Evolutionary conservation across 2,797 vertebrate genomes (phyloP).

Genomic region (Sebastes hubbsi): DNA sequence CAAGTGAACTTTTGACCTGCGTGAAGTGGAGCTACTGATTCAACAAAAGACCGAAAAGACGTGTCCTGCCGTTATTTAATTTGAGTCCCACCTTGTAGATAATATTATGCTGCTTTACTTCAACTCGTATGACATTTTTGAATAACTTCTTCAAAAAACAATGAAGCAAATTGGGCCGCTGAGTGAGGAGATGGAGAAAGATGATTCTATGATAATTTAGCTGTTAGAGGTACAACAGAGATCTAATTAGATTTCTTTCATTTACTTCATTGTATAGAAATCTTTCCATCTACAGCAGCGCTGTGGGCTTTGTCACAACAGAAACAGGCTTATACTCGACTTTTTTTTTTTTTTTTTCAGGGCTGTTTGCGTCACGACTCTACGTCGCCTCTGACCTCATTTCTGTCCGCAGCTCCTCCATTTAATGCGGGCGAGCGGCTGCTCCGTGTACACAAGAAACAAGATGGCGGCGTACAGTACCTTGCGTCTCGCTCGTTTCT

Average conservation of each 20-base stretch:
- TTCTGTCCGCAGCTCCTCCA: conserved; percentile 52
- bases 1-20: conserved; percentile 89
- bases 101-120: background rate
- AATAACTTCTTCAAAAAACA: background rate
- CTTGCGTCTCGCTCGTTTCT: conserved; percentile 43
- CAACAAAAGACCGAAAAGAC: conserved; percentile 71
- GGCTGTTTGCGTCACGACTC: conserved; percentile 50
- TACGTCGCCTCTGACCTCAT: conserved; percentile 68
- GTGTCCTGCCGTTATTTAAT: conserved; percentile 12
- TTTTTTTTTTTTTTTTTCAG: background rate
- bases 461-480: conserved; percentile 78
- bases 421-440: conserved; percentile 42
- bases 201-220: background rate
- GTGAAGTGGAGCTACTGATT: conserved; percentile 84
- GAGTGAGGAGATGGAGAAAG: background rate
- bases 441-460: conserved; percentile 47
- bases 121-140: background rate
- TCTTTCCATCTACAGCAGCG: background rate
- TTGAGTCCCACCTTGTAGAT: background rate
- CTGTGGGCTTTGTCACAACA: background rate
- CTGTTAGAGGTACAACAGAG: background rate
- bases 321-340: background rate
- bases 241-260: conserved; percentile 14
- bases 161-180: background rate
- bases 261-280: conserved; percentile 2